A percentile compares a stretch with the other conserved stretches of the same genome.
Evolutionary conservation across 2,797 vertebrate genomes (phyloP).

Genomic region (Acanthurus tractus): DNA sequence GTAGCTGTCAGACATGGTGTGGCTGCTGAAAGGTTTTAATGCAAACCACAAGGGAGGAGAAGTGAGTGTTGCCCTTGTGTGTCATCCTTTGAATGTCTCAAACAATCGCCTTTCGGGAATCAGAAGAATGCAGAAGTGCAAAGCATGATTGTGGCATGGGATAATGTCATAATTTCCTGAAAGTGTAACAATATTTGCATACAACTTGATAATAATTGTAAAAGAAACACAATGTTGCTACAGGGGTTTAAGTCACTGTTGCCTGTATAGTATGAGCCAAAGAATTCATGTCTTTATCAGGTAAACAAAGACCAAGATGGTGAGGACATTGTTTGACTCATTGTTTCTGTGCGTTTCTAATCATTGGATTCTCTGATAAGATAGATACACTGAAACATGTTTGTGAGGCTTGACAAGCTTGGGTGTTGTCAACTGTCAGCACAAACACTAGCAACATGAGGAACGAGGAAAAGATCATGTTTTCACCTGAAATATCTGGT

Average conservation of each 20-base stretch:
- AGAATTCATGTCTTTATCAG: conserved; percentile 5
- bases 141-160: background rate
- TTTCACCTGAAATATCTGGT: too few species aligned
- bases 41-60: conserved; percentile 22
- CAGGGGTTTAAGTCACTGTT: too few species aligned
- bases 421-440: background rate
- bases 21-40: conserved; percentile 25
- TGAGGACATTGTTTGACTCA: conserved; percentile 2
- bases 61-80: conserved; percentile 17
- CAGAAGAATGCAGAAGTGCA: conserved; percentile 27
- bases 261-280: background rate
- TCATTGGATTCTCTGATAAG: conserved; percentile 1
- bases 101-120: conserved; percentile 31
- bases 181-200: too few species aligned
- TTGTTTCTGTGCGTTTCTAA: background rate
- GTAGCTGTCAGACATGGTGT: conserved; percentile 15
- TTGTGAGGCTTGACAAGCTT: conserved; percentile 3
- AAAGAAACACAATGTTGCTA: too few species aligned
- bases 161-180: too few species aligned
- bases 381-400: conserved; percentile 14
- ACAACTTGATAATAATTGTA: too few species aligned
- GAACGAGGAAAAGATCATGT: background rate
- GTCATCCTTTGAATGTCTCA: conserved; percentile 19
- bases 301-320: conserved; percentile 26
- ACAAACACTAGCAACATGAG: background rate